Evolutionary conservation across 2,797 vertebrate species (phyloP).

Genomic region (Distichodus sexfasciatus): DNA sequence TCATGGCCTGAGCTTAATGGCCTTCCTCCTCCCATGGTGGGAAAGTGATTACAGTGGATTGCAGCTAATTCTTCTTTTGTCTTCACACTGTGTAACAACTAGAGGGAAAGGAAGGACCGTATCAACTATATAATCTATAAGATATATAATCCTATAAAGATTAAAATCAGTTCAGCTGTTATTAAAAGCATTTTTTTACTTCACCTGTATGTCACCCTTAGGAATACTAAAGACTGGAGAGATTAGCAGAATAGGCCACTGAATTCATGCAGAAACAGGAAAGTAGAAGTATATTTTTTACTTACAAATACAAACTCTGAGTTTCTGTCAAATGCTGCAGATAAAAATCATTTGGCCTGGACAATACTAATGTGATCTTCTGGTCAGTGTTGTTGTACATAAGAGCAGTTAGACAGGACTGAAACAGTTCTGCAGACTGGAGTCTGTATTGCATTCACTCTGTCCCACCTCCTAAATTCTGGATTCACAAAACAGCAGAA

Average conservation of each 20-base stretch:
- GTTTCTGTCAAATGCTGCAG: slow-evolving; percentile 40
- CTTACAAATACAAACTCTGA: background rate
- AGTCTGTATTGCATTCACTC: slow-evolving; percentile 36
- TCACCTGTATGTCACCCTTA: background rate
- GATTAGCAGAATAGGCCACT: background rate
- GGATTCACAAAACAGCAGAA: slow-evolving; percentile 22
- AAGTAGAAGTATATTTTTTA: background rate
- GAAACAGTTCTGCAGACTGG: slow-evolving; percentile 42
- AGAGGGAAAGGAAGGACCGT: slow-evolving; percentile 3
- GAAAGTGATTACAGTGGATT: slow-evolving; percentile 19
- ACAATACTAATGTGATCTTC: slow-evolving; percentile 51
- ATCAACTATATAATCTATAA: too few species aligned
- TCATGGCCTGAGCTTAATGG: slow-evolving; percentile 27
- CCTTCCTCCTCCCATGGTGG: slow-evolving; percentile 2
- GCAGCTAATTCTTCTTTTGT: slow-evolving; percentile 22
- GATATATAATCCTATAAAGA: background rate
- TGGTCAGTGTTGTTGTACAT: slow-evolving; percentile 52
- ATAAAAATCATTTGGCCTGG: slow-evolving; percentile 59
- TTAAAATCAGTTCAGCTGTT: slow-evolving; percentile 8
- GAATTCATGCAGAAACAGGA: background rate
- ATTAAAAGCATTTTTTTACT: slow-evolving; percentile 6
- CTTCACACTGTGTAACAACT: background rate
- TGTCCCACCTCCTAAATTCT: slow-evolving; percentile 35
- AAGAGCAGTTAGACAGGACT: slow-evolving; percentile 47
- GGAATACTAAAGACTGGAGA: background rate